Percentiles rank a stretch among this genome's conserved stretches.
Conservation (phyloP, 2,113 vertebrate genomes). For the Festucalex cinctus region DNA sequence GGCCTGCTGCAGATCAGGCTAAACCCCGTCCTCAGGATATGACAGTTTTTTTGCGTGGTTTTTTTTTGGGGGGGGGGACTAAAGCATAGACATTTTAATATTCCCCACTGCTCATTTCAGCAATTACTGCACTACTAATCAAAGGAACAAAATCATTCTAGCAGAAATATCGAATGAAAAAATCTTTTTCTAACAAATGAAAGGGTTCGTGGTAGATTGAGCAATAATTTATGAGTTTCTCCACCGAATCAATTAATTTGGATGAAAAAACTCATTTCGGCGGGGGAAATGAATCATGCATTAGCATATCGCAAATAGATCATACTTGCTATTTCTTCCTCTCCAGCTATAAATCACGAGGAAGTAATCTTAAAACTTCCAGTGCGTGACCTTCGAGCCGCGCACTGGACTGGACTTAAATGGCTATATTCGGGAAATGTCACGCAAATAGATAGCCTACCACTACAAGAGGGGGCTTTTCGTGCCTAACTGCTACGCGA, state of each 20-base stretch:
- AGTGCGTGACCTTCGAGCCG: background rate
- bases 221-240: constrained; percentile 46
- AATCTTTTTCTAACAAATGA: constrained; percentile 24
- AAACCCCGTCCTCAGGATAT: background rate
- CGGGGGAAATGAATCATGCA: constrained; percentile 40
- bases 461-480: background rate
- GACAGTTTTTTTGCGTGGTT: background rate
- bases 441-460: background rate
- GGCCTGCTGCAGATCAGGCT: background rate
- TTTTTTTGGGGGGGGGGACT: too few species aligned
- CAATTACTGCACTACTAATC: constrained; percentile 1
- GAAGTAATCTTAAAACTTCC: constrained; percentile 7
- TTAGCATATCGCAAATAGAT: constrained; percentile 36
- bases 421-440: background rate
- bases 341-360: constrained; percentile 7
- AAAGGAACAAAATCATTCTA: background rate
- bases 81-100: background rate
- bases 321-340: constrained; percentile 15
- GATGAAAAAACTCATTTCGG: constrained; percentile 32
- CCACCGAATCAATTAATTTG: constrained; percentile 54
- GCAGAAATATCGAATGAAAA: constrained; percentile 3
- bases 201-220: constrained; percentile 21
- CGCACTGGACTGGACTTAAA: background rate
- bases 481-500: constrained; percentile 19
- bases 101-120: background rate